Evolutionary conservation across 2,797 vertebrate genomes (phyloP), one percentile per base, ranked within the genome.

Genomic region (Etheostoma perlongum): DNA sequence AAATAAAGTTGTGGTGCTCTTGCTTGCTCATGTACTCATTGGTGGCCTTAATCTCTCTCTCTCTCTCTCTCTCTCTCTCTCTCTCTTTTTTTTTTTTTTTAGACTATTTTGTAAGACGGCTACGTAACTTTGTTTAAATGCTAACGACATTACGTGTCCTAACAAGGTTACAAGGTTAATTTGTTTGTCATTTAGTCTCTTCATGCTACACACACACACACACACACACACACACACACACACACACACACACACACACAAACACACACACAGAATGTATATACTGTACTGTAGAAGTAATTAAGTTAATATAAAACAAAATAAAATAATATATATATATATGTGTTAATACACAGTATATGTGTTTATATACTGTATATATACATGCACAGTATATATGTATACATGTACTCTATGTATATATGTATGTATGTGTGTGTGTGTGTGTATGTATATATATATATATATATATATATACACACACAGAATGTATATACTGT

Each of bases 81-180:
- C 8, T 44, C 23, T 25, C 52, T 47, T 11, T 42, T 0, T 42
- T 3, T 42, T 9, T 44, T 23, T 25, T 52, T 47, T 46, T n/a
- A 27, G 27, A 72, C 68, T 21, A 19, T 79, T 79, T 63, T 12
- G 2, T 54, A 42, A 49, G 14, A 13, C 18, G 23, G 5, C 2
- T 10, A 6, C 16, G 1, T 47, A 70, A 48, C 61, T 60, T 66
- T 44, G 21, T 70, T 61, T 23, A 13, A 52, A 54, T 13, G 33
- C 15, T 55, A 70, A 70, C 54, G 33, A 53, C 1, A 18, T 64
- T 14, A 64, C 19, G 0, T 30, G 4, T 18, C 9, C 8, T 52
- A 23, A 53, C 33, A 7, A 66, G 10, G 33, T 67, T 19, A 19
- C 9, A 12, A 53, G 33, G 14, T 15, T 21, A 0, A 49, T 21